Conservation (phyloP, 2,797 vertebrate species). For the Pitangus sulphuratus region DNA sequence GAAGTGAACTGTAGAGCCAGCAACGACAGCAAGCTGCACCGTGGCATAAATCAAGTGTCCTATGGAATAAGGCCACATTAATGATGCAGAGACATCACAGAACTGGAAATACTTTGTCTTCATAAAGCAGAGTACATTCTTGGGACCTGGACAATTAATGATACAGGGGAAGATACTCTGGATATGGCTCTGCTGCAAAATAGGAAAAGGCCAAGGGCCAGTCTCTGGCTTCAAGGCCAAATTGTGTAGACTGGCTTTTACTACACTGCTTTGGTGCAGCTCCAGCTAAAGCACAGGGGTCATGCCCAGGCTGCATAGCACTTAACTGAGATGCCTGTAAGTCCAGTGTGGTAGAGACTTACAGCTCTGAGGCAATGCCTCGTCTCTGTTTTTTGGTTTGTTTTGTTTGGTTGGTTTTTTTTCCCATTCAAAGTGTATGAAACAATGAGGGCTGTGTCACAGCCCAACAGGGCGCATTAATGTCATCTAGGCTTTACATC, state of each 20-base stretch:
- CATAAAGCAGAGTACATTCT: not conserved
- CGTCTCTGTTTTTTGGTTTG: not conserved
- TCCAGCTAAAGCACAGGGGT: not conserved
- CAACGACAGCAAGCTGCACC: not conserved
- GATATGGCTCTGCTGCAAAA: not conserved
- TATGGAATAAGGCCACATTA: not conserved
- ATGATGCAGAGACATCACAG: not conserved
- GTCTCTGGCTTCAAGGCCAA: not conserved
- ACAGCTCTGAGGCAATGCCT: not conserved
- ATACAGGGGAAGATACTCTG: not conserved
- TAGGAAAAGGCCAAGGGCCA: not conserved
- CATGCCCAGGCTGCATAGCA: not conserved
- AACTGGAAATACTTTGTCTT: not conserved
- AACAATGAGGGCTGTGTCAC: not conserved
- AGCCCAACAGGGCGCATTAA: not conserved
- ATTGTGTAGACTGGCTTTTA: not conserved
- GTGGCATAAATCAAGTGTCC: not conserved
- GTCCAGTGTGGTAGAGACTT: accelerated
- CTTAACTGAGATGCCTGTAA: not conserved
- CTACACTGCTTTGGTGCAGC: not conserved
- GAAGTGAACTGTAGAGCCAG: not conserved
- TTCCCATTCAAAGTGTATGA: not conserved
- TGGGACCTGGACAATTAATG: not conserved
- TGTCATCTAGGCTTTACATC: not conserved
- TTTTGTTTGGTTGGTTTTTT: not conserved